phyloP scores from a whole-genome alignment of 2,113 vertebrate genomes.

The Hippocampus barbouri region DNA sequence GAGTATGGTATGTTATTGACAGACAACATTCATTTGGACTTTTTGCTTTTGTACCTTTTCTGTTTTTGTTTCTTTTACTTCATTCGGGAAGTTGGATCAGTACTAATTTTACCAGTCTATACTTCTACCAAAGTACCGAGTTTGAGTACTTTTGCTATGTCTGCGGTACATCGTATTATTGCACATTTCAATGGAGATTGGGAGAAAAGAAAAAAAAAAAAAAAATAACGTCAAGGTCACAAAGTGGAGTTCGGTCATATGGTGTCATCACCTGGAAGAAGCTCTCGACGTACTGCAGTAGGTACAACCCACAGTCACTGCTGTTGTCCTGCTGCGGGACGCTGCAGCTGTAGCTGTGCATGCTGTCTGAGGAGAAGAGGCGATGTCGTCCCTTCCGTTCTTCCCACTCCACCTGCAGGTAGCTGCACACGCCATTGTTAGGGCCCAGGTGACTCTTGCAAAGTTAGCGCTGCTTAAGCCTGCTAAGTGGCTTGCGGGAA shows the following conservation, averaged over 20 bases:
- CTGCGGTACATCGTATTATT: too few relatives aligned
- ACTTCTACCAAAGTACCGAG: not conserved
- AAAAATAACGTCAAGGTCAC: not conserved
- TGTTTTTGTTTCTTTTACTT: not conserved
- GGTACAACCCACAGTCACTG: conserved; percentile 90
- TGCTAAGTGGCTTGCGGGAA: not conserved
- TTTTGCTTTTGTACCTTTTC: not conserved
- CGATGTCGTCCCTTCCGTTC: conserved; percentile 73
- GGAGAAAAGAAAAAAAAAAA: not conserved
- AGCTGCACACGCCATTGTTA: conserved; percentile 62
- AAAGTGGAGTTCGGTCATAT: not conserved
- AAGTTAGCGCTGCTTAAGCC: not conserved
- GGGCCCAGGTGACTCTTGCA: not conserved
- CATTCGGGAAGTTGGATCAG: not conserved
- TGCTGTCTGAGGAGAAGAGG: conserved; percentile 74
- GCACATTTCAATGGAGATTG: too few relatives aligned
- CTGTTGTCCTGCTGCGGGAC: conserved; percentile 92
- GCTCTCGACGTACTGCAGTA: conserved; percentile 89
- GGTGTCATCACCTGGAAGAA: conserved; percentile 81
- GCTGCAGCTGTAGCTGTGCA: conserved; percentile 76
- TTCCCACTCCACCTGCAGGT: conserved; percentile 92
- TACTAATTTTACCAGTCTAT: not conserved
- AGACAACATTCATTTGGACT: not conserved
- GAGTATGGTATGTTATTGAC: too few relatives aligned
- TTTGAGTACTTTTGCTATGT: not conserved